Evolutionary conservation across 2,113 vertebrate species (phyloP).

Genomic region (Lipotes vexillifer): DNA sequence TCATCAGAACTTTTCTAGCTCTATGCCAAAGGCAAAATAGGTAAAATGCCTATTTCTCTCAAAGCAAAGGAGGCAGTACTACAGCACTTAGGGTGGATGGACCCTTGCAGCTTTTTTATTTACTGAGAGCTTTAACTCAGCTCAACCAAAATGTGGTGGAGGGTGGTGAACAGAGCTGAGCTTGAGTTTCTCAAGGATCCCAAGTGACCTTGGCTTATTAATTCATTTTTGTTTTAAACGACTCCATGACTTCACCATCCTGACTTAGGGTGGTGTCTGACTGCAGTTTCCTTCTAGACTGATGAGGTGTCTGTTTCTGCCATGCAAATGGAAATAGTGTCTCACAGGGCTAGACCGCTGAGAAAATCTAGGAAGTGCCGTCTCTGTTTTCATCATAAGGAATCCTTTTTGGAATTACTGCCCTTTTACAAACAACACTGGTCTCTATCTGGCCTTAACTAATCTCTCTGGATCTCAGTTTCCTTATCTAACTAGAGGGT

Average conservation of each 20-base stretch:
- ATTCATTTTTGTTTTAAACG: background rate
- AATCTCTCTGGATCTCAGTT: background rate
- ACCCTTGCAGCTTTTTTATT: fast-evolving
- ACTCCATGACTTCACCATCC: background rate
- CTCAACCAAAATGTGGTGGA: background rate
- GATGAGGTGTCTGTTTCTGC: background rate
- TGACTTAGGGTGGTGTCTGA: background rate
- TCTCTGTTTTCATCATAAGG: background rate
- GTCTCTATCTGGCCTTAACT: background rate
- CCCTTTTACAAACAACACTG: background rate
- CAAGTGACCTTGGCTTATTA: background rate
- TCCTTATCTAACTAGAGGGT: background rate
- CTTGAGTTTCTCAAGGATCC: background rate
- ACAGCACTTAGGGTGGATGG: background rate
- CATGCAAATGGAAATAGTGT: background rate
- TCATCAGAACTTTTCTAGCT: background rate
- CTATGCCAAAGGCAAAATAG: background rate
- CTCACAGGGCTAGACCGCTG: background rate
- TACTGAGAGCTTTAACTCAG: background rate
- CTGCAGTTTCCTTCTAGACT: background rate
- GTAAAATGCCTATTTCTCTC: background rate
- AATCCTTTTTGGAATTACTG: background rate
- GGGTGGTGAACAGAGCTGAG: background rate
- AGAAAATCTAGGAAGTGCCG: background rate
- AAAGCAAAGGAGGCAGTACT: background rate